These are phyloP conservation scores for Drosophila kanekoi DNA, from an alignment of 2,888 invertebrate species.

Conservation along the genomic window DNA sequence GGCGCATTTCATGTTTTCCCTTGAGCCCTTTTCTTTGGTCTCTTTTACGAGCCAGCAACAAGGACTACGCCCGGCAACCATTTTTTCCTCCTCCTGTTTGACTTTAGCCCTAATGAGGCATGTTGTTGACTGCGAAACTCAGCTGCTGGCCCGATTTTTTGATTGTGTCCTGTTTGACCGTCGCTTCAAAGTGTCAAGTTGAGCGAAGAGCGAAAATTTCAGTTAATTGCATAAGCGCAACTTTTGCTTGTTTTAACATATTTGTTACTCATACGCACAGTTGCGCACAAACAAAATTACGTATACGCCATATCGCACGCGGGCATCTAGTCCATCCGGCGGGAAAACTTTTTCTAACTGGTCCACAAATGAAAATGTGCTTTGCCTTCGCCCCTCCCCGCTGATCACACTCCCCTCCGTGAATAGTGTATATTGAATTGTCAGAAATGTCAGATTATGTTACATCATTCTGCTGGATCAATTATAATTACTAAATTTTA, in stretches of 20 bases:
- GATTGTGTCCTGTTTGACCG: constrained; percentile 31
- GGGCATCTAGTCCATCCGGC: not conserved
- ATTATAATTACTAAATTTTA: not conserved
- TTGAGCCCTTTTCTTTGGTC: constrained; percentile 42
- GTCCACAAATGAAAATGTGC: constrained; percentile 13
- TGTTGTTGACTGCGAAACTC: constrained; percentile 39
- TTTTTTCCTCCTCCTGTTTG: constrained; percentile 1
- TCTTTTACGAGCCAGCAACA: constrained; percentile 4
- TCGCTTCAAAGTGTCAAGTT: constrained; percentile 18
- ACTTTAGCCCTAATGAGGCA: constrained; percentile 44
- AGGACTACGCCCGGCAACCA: constrained; percentile 11
- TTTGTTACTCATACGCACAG: constrained; percentile 37
- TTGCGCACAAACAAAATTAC: constrained; percentile 18
- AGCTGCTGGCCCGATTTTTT: constrained; percentile 3
- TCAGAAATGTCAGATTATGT: not conserved
- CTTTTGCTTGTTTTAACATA: not conserved
- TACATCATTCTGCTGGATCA: not conserved
- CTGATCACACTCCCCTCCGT: not conserved
- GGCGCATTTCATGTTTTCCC: constrained; percentile 63
- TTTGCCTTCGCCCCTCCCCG: not conserved
- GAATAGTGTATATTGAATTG: no score
- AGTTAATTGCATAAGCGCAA: constrained; percentile 5
- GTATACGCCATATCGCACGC: constrained; percentile 16
- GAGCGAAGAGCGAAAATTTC: constrained; percentile 23
- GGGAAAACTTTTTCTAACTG: constrained; percentile 11